Evolutionary conservation across 2,113 vertebrate genomes (phyloP), one percentile per base, ranked within the genome.

Genomic region (Mesembrinibis cayennensis): DNA sequence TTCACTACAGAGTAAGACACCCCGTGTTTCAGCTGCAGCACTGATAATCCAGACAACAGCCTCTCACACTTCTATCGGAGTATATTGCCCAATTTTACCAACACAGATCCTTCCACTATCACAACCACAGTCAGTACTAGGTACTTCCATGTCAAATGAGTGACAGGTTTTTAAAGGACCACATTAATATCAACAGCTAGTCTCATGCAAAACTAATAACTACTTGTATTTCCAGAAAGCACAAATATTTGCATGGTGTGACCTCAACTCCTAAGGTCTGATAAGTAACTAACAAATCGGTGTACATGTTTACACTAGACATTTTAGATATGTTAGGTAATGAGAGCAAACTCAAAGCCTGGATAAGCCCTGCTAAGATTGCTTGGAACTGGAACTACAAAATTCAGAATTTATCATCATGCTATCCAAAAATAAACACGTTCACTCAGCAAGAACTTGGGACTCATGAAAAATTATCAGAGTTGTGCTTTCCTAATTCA

Each of bases 301-400:
- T 32, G 45, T 26, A 72, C 30, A 6, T 82, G 83, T 93, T 95
- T 95, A 95, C 72, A 72, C 9, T 40, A 71, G 83, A 65, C 76
- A 85, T 93, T 91, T 72, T 56, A 85, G 62, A 40, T 84, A 77
- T 5, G 34, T 94, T 84, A 82, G 66, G 83, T 87, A 95, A 97
- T 58, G 65, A 89, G 77, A 89, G 61, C 56, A 79, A 82, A 70
- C 63, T 61, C 61, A 42, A 52, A 67, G 89, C 74, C 77, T 81
- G 56, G 56, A 87, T 52, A 95, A 97, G 80, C 40, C 87, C 61
- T 49, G 70, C 52, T 78, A 40, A 34, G 65, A 86, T 49, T 84
- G 52, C 70, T 36, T 85, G 87, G 81, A 88, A 70, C 63, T 42
- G 18, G 66, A 90, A 89, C n/a, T 55, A 87, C 32, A 63, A 72